Evolutionary conservation across 2,888 invertebrate genomes (phyloP), one percentile per base, ranked within the genome.

Genomic region (Lordiphosa andalusiaca): DNA sequence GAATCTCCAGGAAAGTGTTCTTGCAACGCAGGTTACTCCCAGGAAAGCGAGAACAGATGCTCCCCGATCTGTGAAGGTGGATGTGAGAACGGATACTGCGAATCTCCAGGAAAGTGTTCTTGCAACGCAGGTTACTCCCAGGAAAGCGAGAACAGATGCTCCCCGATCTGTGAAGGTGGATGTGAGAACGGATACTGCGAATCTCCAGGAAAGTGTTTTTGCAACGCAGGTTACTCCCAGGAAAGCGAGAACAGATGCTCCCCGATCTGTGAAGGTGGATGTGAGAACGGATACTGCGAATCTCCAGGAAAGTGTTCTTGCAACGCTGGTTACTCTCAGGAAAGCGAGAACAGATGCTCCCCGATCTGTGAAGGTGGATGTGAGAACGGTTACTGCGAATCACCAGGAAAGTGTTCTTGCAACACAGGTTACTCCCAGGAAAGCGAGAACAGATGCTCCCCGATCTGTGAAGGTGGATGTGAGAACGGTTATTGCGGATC

Each of bases 281-380:
- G 56, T 2, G 4, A 23, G 13, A 53, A 57, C 6, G 56, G 46
- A 7, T 21, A 16, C 2, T 46, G 46, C 10, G 46, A 13, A 10
- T 35, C 35, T 6, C 46, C 46, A 6, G 46, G 46, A 46, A 46
- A 35, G 35, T 46, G 46, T 35, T 36, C 39, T 3, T 57, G 56
- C 13, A 10, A 25, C 10, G 7, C 19, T 19, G 56, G 56, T 25
- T 57, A 25, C 19, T 12, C 1, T 1, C 39, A 19, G 6, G 12
- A 12, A 2, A 10, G 30, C 1, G 6, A 52, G 4, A 44, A n/a
- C 5, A 44, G 2, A 0, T 56, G 56, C 12, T 1, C 1, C 1
- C 56, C 56, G n/a, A 7, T 46, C 3, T 53, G 44, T 12, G 9
- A 38, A 0, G 25, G 5, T 1, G 30, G 5, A 7, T 53, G 53